A percentile compares a stretch with the other conserved stretches of the same genome.
These are phyloP conservation scores for Drosophila paranaensis DNA, from an alignment of 2,888 invertebrate genomes.

Conservation along the genomic window DNA sequence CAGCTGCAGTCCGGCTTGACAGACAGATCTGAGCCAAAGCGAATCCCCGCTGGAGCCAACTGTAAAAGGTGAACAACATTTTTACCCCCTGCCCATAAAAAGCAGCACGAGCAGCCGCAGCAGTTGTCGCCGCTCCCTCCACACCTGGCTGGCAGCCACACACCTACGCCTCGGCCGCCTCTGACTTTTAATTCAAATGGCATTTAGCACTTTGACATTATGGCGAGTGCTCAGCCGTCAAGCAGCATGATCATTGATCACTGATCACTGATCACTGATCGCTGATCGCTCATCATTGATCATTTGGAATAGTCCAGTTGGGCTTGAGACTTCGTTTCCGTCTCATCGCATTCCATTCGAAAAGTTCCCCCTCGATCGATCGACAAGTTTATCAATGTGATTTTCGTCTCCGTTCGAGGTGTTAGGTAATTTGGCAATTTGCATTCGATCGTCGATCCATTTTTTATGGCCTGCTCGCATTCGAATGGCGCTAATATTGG, in stretches of 20 bases:
- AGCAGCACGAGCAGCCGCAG: neutral
- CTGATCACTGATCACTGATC: conserved; percentile 9
- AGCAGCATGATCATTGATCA: conserved; percentile 24
- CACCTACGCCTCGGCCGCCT: conserved; percentile 4
- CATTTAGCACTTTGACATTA: conserved; percentile 78
- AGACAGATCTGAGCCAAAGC: conserved; percentile 46
- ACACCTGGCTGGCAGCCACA: conserved; percentile 9
- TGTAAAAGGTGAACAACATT: conserved; percentile 76
- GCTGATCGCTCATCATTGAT: conserved; percentile 5
- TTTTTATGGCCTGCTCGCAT: conserved; percentile 52
- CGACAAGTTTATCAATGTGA: conserved; percentile 42
- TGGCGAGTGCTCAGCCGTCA: conserved; percentile 11
- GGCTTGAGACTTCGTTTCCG: conserved; percentile 10
- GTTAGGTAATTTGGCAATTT: conserved; percentile 45
- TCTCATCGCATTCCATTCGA: conserved; percentile 15
- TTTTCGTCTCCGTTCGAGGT: conserved; percentile 9
- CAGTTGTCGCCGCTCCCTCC: neutral
- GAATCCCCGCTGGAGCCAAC: conserved; percentile 27
- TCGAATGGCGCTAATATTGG: conserved; percentile 15
- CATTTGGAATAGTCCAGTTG: conserved; percentile 5
- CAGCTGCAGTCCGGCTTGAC: conserved; percentile 17
- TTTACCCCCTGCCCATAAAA: conserved; percentile 8
- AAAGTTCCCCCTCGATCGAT: neutral
- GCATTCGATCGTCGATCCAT: conserved; percentile 48
- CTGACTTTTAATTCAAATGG: conserved; percentile 37